Evolutionary conservation across 2,888 invertebrate genomes (phyloP).

Genomic region (Catocala fraxini): DNA sequence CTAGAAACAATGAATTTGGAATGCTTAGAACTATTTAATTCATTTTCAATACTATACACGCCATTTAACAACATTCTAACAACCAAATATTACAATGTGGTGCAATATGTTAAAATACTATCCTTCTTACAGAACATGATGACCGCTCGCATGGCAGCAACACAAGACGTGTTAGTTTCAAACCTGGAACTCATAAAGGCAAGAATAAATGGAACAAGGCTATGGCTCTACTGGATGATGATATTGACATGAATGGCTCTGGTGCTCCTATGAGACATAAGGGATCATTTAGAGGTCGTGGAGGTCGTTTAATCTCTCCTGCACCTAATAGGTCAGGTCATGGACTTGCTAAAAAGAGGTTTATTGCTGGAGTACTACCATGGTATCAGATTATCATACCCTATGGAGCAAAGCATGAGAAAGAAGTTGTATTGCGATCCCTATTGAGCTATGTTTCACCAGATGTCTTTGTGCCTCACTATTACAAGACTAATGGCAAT

Average conservation of each 20-base stretch:
- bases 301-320: conserved; percentile 81
- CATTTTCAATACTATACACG: no score
- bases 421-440: conserved; percentile 89
- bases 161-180: conserved; percentile 86
- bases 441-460: conserved; percentile 89
- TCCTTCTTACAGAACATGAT: conserved; percentile 78
- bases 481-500: conserved; percentile 88
- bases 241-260: conserved; percentile 88
- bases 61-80: no score
- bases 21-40: no score
- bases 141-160: conserved; percentile 73
- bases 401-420: conserved; percentile 92
- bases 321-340: conserved; percentile 65
- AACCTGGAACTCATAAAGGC: conserved; percentile 80
- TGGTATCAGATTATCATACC: conserved; percentile 93
- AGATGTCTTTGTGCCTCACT: conserved; percentile 90
- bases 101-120: not conserved
- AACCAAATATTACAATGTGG: not conserved
- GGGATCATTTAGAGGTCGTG: conserved; percentile 72
- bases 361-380: conserved; percentile 85
- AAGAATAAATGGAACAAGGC: conserved; percentile 79
- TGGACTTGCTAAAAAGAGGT: conserved; percentile 72
- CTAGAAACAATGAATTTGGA: no score
- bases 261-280: conserved; percentile 63
- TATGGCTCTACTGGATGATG: conserved; percentile 88